Base-by-base conservation (phyloP, 2,888 invertebrate species). In the Caenorhabditis uteleia region DNA sequence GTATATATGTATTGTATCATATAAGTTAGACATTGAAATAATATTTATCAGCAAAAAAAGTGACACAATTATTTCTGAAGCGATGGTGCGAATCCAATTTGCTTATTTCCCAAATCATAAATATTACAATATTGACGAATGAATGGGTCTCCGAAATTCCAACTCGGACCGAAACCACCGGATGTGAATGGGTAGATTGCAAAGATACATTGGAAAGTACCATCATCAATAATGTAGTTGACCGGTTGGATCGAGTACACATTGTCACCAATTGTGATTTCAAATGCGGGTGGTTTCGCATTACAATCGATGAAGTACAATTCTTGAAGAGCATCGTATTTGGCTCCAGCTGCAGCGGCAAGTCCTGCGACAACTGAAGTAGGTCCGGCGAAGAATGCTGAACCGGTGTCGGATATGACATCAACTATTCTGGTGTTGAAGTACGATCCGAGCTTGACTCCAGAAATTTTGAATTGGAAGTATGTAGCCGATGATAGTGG, bases 391-490 rank as follows among this genome's bases (percentile, higher is more conserved):
- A 77, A 55, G 61, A 73, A 68, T 16, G 77, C 72, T 23, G 77
- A 77, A 42, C 77, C 77, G 27, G 77, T 77, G 54, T 77, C 77
- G 40, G 74, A 75, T 57, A 77, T 75, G 31, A 70, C 74, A 10
- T 66, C 39, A 49, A 49, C 51, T 34, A 34, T 23, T 44, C 66
- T 61, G 38, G 23, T 34, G 45, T 33, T 43, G 26, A 18, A 23
- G 56, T 64, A 71, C n/a, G 46, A 18, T 33, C 75, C 75, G 20
- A 67, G 44, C 25, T 40, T 46, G 53, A 74, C 68, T 23, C 36
- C 33, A 21, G 40, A 12, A 23, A 26, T 42, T 31, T 49, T 18
- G 20, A 49, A 68, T 50, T 74, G 74, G 38, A 48, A 74, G 53
- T 74, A 74, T 27, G 70, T 70, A 43, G 74, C 72, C 1, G 72